Conservation (phyloP, 1,140 invertebrate species). For the Eciton burchellii region DNA sequence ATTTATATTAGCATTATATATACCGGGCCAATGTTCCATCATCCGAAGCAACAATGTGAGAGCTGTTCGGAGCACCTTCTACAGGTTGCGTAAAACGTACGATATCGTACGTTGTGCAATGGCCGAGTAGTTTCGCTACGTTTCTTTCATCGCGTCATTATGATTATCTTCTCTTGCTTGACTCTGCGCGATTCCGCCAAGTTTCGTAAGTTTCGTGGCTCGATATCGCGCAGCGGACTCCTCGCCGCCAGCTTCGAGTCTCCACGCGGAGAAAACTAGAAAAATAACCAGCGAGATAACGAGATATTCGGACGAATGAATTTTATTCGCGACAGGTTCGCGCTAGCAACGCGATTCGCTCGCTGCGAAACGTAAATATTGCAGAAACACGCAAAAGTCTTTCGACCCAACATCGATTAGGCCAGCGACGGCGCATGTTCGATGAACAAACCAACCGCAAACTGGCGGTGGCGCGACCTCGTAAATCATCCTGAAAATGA, state of each 20-base stretch:
- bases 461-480: conserved; percentile 57
- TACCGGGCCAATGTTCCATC: conserved; percentile 30
- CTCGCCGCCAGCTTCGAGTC: neutral
- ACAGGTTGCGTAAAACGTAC: conserved; percentile 56
- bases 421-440: conserved; percentile 28
- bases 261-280: neutral
- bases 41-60: conserved; percentile 64
- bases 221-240: neutral
- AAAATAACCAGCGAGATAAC: neutral
- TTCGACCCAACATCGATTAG: conserved; percentile 37
- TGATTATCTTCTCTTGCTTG: neutral
- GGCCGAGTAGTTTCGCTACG: conserved; percentile 16
- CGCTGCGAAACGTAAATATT: conserved; percentile 4
- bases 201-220: neutral
- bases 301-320: neutral
- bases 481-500: conserved; percentile 67
- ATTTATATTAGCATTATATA: conserved; percentile 14
- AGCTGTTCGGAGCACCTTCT: conserved; percentile 30
- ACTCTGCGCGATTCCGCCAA: neutral
- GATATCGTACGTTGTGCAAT: conserved; percentile 34
- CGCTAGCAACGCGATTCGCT: neutral
- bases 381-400: neutral
- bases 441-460: conserved; percentile 51
- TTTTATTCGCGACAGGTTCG: conserved; percentile 1
- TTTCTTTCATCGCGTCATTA: neutral